These are phyloP conservation scores for Poecilobothrus nobilitatus DNA, from an alignment of 2,888 invertebrate genomes.

Conservation along the genomic window DNA sequence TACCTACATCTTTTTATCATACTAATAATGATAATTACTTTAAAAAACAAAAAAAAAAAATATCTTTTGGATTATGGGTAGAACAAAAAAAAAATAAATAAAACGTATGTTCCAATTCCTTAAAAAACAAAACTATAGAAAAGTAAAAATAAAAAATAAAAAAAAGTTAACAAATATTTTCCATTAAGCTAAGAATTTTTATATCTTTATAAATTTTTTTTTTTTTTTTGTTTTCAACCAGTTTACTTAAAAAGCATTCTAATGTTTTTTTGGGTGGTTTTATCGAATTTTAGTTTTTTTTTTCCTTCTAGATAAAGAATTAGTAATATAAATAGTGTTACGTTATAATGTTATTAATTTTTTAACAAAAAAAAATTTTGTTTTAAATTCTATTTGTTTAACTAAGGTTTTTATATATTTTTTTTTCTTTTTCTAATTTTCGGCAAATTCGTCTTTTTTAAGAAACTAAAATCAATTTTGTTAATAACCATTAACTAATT, in stretches of 20 bases:
- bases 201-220: background rate
- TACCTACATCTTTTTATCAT: background rate
- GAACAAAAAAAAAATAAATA: background rate
- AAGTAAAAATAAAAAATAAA: too few relatives aligned
- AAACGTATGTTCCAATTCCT: too few relatives aligned
- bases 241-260: background rate
- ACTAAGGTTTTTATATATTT: too few relatives aligned
- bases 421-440: background rate
- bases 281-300: background rate
- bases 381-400: too few relatives aligned
- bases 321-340: too few relatives aligned
- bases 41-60: background rate
- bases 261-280: background rate
- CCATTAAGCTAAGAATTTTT: slow-evolving; percentile 1
- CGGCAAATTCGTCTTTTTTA: background rate
- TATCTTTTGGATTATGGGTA: background rate
- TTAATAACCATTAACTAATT: background rate
- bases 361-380: too few relatives aligned
- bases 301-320: background rate
- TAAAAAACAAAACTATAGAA: too few relatives aligned
- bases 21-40: too few relatives aligned
- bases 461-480: background rate
- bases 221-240: background rate
- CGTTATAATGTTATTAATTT: too few relatives aligned
- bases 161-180: background rate